Evolutionary conservation across 2,113 vertebrate species (phyloP).

Genomic region (Syngnathus typhle): DNA sequence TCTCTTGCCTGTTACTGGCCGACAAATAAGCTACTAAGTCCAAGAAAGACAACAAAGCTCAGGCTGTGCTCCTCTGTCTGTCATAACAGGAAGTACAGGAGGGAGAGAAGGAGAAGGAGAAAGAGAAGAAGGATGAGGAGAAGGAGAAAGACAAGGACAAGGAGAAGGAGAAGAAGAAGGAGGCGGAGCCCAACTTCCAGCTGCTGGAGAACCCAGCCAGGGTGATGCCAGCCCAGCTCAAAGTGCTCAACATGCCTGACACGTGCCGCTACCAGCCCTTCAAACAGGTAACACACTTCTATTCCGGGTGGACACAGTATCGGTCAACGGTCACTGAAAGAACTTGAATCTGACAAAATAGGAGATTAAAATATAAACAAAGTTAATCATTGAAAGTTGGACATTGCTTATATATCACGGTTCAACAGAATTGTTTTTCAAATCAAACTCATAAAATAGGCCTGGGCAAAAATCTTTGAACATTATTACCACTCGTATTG

Average conservation of each 20-base stretch:
- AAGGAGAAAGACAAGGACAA: constrained; percentile 77
- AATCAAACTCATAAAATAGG: no score
- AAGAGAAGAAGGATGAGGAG: constrained; percentile 75
- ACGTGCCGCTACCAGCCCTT: constrained; percentile 95
- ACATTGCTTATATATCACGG: no score
- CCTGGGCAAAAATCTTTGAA: no score
- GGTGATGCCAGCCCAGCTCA: constrained; percentile 95
- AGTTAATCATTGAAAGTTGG: no score
- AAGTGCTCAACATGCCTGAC: constrained; percentile 92
- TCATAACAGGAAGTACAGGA: constrained; percentile 85
- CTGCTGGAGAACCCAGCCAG: constrained; percentile 93
- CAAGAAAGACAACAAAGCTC: background rate
- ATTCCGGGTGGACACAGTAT: no score
- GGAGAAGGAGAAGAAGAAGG: constrained; percentile 95
- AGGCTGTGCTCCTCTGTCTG: background rate
- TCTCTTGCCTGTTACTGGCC: background rate
- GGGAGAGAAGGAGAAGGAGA: constrained; percentile 73
- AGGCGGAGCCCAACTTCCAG: constrained; percentile 92
- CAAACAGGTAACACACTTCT: constrained; percentile 76
- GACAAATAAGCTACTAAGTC: background rate
- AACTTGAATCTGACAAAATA: no score
- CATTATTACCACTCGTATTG: no score
- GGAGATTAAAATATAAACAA: no score
- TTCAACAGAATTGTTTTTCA: no score
- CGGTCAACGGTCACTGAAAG: no score